These are phyloP conservation scores for Schizaphis graminum DNA, from an alignment of 2,888 invertebrate species.

Conservation along the genomic window DNA sequence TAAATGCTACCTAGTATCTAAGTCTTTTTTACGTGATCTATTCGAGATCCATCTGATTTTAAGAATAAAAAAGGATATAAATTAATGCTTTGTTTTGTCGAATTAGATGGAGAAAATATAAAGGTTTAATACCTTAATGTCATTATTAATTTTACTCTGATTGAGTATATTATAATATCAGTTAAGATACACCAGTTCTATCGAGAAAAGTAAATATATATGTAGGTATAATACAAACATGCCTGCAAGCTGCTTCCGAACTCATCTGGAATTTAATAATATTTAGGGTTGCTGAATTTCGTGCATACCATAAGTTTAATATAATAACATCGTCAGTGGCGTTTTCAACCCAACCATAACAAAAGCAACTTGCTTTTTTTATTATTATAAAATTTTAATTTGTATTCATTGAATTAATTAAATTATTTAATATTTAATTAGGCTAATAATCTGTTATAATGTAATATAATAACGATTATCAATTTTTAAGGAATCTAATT, in stretches of 20 bases:
- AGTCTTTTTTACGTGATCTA: background rate
- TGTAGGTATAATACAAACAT: background rate
- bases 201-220: background rate
- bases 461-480: background rate
- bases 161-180: background rate
- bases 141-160: background rate
- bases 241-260: background rate
- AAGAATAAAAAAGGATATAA: background rate
- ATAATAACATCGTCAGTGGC: background rate
- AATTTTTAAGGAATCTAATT: background rate
- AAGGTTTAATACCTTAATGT: background rate
- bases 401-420: background rate
- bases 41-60: background rate
- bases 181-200: background rate
- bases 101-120: background rate
- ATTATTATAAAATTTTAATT: background rate
- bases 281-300: background rate
- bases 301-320: background rate
- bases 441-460: background rate
- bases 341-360: background rate
- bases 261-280: conserved; percentile 7
- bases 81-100: background rate
- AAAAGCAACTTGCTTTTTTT: background rate
- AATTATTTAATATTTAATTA: background rate
- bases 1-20: background rate